Base-by-base conservation (phyloP, 2,797 vertebrate genomes). In the Nyctalus aviator region DNA sequence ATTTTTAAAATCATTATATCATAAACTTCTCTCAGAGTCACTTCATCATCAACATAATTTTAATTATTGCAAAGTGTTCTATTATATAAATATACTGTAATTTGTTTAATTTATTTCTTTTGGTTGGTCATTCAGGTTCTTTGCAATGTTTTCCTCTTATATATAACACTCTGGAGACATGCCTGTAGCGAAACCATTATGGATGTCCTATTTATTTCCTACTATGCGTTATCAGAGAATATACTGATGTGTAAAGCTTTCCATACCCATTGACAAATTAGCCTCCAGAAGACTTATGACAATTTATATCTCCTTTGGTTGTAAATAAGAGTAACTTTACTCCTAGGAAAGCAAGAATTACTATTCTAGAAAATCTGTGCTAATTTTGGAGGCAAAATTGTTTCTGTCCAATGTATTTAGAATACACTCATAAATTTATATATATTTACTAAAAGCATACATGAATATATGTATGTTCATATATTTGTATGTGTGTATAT, bases 371-470 rank as follows among this genome's bases (percentile, higher is more conserved):
- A 81, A 57, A 66, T 69, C 17, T 78, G 12, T 62, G 55, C 32
- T 90, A 46, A 93, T 96, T 53, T 78, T 41, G 55, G 30, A 93
- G 30, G 35, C 72, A 94, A 84, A 95, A 73, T 17, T 21, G 0
- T 69, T 71, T 25, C 30, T 68, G 81, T 87, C 69, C 15, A 81
- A 20, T 93, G 17, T 69, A 3, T 88, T 95, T 93, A 78, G 50
- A 91, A 62, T 91, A 69, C 14, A 37, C 20, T 84, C 18, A 62
- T 82, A 57, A 30, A 55, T 68, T 50, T 90, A 68, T 20, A 30
- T 9, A 59, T 18, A 37, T 30, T 66, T 35, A 41, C 84, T 48
- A 57, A 87, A 84, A 23, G 30, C 53, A 21, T 48, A 72, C 30
- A 30, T 30, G 25, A 59, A 59, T 59, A 27, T 57, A 79, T 55